Percentiles rank a stretch among this genome's conserved stretches.
Conservation (phyloP, 2,113 vertebrate genomes). For the Gobius niger region DNA sequence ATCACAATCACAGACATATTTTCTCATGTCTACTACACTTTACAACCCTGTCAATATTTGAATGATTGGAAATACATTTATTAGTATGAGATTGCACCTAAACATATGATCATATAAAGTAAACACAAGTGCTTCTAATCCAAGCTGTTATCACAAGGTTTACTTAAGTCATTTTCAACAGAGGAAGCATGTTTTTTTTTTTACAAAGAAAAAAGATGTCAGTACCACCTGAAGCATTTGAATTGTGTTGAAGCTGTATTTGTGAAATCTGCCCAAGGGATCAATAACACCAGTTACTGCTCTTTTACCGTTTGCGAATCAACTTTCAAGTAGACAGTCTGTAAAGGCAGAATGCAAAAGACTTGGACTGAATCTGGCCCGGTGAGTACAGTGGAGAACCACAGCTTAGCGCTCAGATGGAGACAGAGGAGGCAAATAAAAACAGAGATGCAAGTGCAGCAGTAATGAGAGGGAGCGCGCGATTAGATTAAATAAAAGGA, state of each 20-base stretch:
- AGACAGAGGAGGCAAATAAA: slow-evolving; percentile 74
- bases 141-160: too few relatives aligned
- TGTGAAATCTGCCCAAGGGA: background rate
- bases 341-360: background rate
- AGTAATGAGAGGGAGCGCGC: slow-evolving; percentile 54
- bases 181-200: too few relatives aligned
- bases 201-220: too few relatives aligned
- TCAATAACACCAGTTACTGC: background rate
- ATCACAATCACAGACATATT: too few relatives aligned
- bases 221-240: too few relatives aligned
- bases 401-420: slow-evolving; percentile 13
- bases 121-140: too few relatives aligned
- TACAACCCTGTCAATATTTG: too few relatives aligned
- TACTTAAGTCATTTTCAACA: too few relatives aligned
- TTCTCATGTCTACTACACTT: too few relatives aligned
- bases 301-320: background rate
- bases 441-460: slow-evolving; percentile 28
- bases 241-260: background rate
- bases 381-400: background rate
- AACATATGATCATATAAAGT: too few relatives aligned
- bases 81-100: too few relatives aligned
- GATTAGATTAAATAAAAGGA: slow-evolving; percentile 86
- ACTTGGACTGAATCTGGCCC: background rate
- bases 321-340: background rate
- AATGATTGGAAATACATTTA: too few relatives aligned